These are phyloP conservation scores for Daboia siamensis DNA, from an alignment of 2,113 vertebrate genomes.

Conservation along the genomic window DNA sequence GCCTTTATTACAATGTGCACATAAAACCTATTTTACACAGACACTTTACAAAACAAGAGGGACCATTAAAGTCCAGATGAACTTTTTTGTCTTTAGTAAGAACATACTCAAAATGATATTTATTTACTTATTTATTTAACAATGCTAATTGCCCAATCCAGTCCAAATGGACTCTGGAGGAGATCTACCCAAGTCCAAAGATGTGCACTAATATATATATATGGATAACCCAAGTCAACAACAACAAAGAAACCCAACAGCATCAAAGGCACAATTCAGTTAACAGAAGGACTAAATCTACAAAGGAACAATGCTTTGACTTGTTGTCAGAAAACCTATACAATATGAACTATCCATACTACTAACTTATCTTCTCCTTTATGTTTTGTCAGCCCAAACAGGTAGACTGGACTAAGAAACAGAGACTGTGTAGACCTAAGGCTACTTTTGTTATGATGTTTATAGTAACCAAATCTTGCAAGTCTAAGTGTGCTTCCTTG, in stretches of 20 bases:
- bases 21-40: neutral
- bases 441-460: neutral
- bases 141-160: neutral
- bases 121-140: neutral
- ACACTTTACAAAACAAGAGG: neutral
- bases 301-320: neutral
- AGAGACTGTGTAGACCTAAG: neutral
- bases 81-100: neutral
- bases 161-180: neutral
- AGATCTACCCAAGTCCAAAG: neutral
- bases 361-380: neutral
- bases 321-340: neutral
- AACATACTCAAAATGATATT: neutral
- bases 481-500: neutral
- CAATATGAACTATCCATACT: neutral
- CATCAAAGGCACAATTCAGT: neutral
- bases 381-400: neutral
- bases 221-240: neutral
- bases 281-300: neutral
- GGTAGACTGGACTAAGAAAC: neutral
- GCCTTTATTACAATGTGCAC: neutral
- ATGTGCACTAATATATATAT: neutral
- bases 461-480: neutral
- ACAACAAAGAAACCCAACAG: neutral
- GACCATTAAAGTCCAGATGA: neutral